These are phyloP conservation scores for Drosophila parthenogenetica DNA, from an alignment of 2,888 invertebrate genomes.

Conservation along the genomic window DNA sequence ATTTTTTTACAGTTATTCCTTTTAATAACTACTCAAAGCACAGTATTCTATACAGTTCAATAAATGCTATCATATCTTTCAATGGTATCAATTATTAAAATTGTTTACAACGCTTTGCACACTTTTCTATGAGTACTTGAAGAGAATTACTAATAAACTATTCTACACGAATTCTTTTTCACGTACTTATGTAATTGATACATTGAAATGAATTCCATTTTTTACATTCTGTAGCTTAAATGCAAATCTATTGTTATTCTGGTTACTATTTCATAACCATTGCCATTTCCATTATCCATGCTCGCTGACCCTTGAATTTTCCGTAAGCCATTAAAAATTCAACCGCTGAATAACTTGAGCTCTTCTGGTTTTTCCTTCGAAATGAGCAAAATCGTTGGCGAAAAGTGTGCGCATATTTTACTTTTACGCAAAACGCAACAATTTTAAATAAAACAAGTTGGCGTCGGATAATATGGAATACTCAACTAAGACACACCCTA, in stretches of 20 bases:
- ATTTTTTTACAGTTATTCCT: no score
- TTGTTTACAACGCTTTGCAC: no score
- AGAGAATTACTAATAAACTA: no score
- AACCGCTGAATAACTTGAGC: constrained; percentile 31
- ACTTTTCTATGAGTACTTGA: no score
- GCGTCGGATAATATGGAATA: accelerated
- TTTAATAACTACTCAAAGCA: no score
- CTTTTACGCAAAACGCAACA: constrained; percentile 43
- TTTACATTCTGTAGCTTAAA: constrained; percentile 4
- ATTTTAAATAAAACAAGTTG: constrained; percentile 49
- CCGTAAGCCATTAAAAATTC: constrained; percentile 43
- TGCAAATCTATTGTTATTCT: constrained; percentile 10
- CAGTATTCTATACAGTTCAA: no score
- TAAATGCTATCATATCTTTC: no score
- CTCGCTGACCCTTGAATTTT: constrained; percentile 15
- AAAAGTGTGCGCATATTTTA: constrained; percentile 57
- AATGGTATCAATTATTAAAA: no score
- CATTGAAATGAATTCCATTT: background rate
- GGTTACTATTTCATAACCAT: constrained; percentile 17
- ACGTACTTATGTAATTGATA: background rate
- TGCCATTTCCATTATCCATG: constrained; percentile 13
- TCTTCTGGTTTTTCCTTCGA: constrained; percentile 8
- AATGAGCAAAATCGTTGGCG: constrained; percentile 18
- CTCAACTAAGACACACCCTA: background rate
- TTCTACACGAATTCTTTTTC: no score